A percentile compares a stretch with the other conserved stretches of the same genome.
phyloP scores from a whole-genome alignment of 2,888 invertebrate species.

The Ornithoptera priamus region DNA sequence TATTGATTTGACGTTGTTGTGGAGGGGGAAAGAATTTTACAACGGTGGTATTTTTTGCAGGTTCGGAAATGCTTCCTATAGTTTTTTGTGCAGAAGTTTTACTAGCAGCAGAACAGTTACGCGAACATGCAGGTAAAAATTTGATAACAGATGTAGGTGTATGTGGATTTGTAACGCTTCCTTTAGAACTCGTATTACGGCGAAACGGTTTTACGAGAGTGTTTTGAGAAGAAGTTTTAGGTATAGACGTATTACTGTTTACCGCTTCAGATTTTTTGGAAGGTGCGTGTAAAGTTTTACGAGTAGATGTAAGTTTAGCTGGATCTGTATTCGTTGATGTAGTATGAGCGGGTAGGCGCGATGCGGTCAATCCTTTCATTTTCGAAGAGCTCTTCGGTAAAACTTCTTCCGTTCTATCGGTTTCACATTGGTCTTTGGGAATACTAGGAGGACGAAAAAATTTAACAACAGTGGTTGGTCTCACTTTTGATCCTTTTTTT shows the following conservation, averaged over 20 bases:
- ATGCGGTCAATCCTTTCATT: neutral
- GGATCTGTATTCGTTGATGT: conserved; percentile 11
- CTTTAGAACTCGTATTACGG: conserved; percentile 7
- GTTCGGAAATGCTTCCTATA: neutral
- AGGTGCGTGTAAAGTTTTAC: conserved; percentile 4
- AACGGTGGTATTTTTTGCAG: conserved; percentile 16
- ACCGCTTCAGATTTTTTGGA: neutral
- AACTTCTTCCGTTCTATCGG: neutral
- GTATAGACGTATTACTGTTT: conserved; percentile 8
- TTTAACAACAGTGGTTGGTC: conserved; percentile 5
- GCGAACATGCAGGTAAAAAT: conserved; percentile 4
- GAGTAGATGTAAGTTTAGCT: neutral
- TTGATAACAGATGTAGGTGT: conserved; percentile 11
- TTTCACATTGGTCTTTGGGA: conserved; percentile 1
- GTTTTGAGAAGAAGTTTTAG: neutral
- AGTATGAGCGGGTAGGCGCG: conserved; percentile 2
- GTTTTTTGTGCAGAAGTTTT: conserved; percentile 4
- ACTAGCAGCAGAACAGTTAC: neutral
- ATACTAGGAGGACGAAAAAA: conserved; percentile 7
- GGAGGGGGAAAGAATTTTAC: conserved; percentile 27
- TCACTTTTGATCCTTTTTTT: conserved; percentile 5
- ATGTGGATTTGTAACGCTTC: neutral
- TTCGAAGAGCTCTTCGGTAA: neutral
- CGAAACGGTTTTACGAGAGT: conserved; percentile 6
- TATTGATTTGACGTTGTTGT: conserved; percentile 5